Base-by-base conservation (phyloP, 2,797 vertebrate genomes). In the Gallinago stenura region DNA sequence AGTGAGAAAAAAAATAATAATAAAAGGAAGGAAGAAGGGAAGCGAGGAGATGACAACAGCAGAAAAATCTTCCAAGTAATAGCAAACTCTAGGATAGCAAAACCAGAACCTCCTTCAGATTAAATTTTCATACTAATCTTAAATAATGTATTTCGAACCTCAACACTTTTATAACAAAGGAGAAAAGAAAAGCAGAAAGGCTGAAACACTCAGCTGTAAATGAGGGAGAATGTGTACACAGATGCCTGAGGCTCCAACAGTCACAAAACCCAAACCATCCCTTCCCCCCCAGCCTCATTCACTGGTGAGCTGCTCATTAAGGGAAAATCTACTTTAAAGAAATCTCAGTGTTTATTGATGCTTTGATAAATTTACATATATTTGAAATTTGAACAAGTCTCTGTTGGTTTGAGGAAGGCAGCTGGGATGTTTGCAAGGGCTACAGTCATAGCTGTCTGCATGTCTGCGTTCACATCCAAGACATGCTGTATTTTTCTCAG, bases 81-180 rank as follows among this genome's bases (percentile, higher is more conserved):
- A 90, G 90, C 69, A 95, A 92, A 93, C 75, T 94, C 85, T 92
- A 92, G 73, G 90, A 96, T 79, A 91, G 90, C 91, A 88, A 96
- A 96, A 95, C 39, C 93, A 96, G 92, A 95, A 88, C 75, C 62
- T 94, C 68, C 87, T 97, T 97, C 91, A 96, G 96, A 97, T 97
- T 97, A 97, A 97, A 94, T 97, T 97, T 97, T 97, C 95, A 97
- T 97, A 87, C 83, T 96, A 93, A 97, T 97, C 93, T 95, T 97
- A 97, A 97, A 97, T 97, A 97, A 97, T 97, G 82, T 94, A 97
- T 97, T 91, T 97, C 92, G 95, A 94, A 95, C 83, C 84, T 93
- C 92, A 82, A 95, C 62, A 92, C 79, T 93, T 97, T 95, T 89
- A 75, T 83, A 90, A 92, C 87, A 97, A 96, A 82, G 83, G 80